Evolutionary conservation across 2,797 vertebrate genomes (phyloP).

Genomic region (Thamnophis elegans): DNA sequence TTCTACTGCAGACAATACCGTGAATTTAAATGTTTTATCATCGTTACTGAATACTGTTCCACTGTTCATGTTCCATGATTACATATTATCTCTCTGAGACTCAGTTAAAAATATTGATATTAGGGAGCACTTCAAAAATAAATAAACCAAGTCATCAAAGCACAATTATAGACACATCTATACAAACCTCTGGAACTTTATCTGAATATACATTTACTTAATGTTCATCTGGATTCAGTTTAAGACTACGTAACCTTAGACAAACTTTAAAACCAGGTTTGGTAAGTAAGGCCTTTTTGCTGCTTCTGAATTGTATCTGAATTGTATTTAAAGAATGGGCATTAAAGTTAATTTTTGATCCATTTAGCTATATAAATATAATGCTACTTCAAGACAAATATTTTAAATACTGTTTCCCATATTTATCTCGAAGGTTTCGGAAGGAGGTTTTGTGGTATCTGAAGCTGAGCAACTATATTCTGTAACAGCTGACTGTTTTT

Average conservation of each 20-base stretch:
- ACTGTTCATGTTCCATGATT: conserved; percentile 12
- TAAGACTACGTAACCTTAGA: neutral
- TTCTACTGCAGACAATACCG: conserved; percentile 6
- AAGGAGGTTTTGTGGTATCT: neutral
- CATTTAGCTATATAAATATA: conserved; percentile 7
- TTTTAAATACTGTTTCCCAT: neutral
- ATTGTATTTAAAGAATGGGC: neutral
- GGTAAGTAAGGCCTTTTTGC: neutral
- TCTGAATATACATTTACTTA: neutral
- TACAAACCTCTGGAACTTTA: neutral
- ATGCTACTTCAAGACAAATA: neutral
- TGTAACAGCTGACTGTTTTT: neutral
- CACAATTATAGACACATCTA: neutral
- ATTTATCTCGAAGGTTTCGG: neutral
- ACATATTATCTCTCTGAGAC: conserved; percentile 4
- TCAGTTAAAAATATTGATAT: conserved; percentile 17
- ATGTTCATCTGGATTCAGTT: neutral
- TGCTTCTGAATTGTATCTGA: too few relatives aligned
- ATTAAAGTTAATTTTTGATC: neutral
- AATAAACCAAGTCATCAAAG: neutral
- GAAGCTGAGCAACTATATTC: neutral
- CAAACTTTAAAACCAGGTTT: neutral
- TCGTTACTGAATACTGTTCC: neutral
- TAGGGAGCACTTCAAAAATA: neutral
- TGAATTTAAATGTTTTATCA: conserved; percentile 5